Evolutionary conservation across 2,888 invertebrate species (phyloP).

Genomic region (Nomada ruficornis): DNA sequence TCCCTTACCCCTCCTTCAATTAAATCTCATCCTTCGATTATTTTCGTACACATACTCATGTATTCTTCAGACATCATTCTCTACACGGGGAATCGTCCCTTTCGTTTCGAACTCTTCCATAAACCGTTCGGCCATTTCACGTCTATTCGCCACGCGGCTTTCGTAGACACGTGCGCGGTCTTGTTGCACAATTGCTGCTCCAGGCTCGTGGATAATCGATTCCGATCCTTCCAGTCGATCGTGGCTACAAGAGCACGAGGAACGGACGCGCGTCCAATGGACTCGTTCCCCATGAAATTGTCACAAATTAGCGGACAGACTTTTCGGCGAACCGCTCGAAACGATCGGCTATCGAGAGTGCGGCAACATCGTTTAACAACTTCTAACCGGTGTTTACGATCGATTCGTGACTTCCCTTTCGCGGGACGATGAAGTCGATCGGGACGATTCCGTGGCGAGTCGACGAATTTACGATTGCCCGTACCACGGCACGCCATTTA

Average conservation of each 20-base stretch:
- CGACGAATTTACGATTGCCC: constrained; percentile 37
- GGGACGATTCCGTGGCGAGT: constrained; percentile 33
- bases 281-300: constrained; percentile 22
- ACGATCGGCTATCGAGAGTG: constrained; percentile 17
- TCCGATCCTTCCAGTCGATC: constrained; percentile 16
- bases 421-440: constrained; percentile 45
- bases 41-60: too few relatives aligned
- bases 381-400: constrained; percentile 45
- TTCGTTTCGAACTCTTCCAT: constrained; percentile 3
- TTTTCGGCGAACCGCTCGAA: not conserved
- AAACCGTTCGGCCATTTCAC: not conserved
- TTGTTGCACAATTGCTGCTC: constrained; percentile 14
- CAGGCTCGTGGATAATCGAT: constrained; percentile 18
- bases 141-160: constrained; percentile 10
- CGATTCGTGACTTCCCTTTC: constrained; percentile 46
- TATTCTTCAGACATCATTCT: not conserved
- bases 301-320: constrained; percentile 1
- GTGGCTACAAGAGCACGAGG: not conserved
- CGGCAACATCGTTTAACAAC: constrained; percentile 24
- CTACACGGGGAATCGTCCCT: not conserved
- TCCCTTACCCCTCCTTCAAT: too few relatives aligned
- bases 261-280: not conserved
- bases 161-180: constrained; percentile 27
- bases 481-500: constrained; percentile 29
- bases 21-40: too few relatives aligned